Evolutionary conservation across 2,113 vertebrate species (phyloP), one percentile per base, ranked within the genome.

Genomic region (Pimephales promelas): DNA sequence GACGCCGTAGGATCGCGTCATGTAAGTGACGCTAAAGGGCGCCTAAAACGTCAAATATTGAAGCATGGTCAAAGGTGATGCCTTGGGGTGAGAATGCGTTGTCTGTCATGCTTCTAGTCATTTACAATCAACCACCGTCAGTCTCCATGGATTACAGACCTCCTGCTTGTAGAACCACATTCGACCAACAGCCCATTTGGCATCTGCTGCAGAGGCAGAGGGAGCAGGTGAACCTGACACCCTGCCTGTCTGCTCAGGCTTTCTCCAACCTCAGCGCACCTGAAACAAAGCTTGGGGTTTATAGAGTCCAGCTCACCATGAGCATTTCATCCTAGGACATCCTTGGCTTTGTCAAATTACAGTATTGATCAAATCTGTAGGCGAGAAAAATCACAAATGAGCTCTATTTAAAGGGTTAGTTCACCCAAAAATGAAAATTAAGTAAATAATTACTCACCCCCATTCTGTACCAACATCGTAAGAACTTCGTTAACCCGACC

Each of bases 91-190:
- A n/a, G n/a, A n/a, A n/a, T n/a, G n/a, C n/a, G n/a, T n/a, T n/a
- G n/a, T n/a, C n/a, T 61, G 70, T 43, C 47, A 52, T 72, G 28
- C 54, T 54, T 71, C 83, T 28, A 52, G 72, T 81, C 26, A 64
- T 81, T 85, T 81, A 80, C 56, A 56, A 83, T 81, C 43, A 61
- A 73, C 66, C 36, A 62, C 73, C 24, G 54, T 72, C 66, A 28
- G 45, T 70, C 70, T 34, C 47, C 56, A 40, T 9, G 72, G 75
- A 82, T 86, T 82, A 64, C 81, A 82, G 71, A 28, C 71, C 75
- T 81, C 82, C 87, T 87, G 86, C 59, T 83, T 81, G 57, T 81
- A 70, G 76, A 81, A 72, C 79, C 31, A 47, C 26, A 85, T 72
- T 36, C 64, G 20, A 52, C 72, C 64, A 49, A 47, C 79, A 86